These are phyloP conservation scores for Lasioglossum baleicum DNA, from an alignment of 1,140 invertebrate genomes.

Conservation along the genomic window DNA sequence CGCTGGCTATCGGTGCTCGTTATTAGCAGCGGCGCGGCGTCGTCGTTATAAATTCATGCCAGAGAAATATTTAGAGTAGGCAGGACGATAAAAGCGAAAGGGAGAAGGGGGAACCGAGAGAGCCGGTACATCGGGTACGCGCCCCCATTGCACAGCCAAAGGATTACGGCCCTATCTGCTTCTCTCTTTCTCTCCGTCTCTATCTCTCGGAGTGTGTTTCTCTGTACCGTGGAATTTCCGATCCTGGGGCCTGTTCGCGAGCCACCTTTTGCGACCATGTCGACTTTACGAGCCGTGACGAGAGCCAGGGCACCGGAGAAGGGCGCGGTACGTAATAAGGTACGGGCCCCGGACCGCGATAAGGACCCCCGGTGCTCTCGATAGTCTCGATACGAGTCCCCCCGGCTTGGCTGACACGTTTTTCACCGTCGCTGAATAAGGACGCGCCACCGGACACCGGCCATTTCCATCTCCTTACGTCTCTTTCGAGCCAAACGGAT, in stretches of 20 bases:
- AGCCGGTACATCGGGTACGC: conserved; percentile 44
- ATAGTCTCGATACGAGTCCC: conserved; percentile 51
- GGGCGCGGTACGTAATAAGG: conserved; percentile 48
- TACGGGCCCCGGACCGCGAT: conserved; percentile 42
- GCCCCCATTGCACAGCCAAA: conserved; percentile 39
- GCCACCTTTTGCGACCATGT: conserved; percentile 50
- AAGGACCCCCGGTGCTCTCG: conserved; percentile 52
- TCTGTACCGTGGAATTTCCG: conserved; percentile 22
- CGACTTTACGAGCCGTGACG: conserved; percentile 61
- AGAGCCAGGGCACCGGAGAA: conserved; percentile 22
- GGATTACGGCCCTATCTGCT: conserved; percentile 37
- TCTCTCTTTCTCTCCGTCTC: background rate
- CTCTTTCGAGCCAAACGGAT: background rate
- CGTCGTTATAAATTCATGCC: conserved; percentile 65
- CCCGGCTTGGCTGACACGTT: conserved; percentile 7
- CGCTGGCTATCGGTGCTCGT: conserved; percentile 43
- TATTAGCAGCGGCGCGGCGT: conserved; percentile 52
- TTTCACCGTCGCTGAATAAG: conserved; percentile 18
- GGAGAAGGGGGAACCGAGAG: background rate
- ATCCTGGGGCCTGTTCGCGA: conserved; percentile 21
- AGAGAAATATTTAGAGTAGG: conserved; percentile 67
- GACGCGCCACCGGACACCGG: conserved; percentile 17
- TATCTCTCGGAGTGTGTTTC: background rate
- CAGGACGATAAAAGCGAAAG: conserved; percentile 41
- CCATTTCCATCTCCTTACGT: background rate